phyloP scores from a whole-genome alignment of 2,113 vertebrate genomes.

The Etia nguti region DNA sequence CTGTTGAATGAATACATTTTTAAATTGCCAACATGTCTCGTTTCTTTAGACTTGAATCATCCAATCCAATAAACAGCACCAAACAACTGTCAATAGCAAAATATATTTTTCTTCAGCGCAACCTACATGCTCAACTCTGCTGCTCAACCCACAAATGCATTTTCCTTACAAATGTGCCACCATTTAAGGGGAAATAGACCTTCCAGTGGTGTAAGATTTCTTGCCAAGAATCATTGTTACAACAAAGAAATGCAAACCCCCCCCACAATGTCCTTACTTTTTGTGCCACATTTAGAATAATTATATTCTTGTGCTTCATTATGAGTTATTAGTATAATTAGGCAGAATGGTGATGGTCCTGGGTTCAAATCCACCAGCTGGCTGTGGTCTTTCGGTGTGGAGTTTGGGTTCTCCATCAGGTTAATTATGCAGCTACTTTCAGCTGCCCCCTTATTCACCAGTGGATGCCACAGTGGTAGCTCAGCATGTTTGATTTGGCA shows the following conservation, averaged over 20 bases:
- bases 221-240: not conserved
- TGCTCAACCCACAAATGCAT: not conserved
- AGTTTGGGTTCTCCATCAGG: not conserved
- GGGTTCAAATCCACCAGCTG: not conserved
- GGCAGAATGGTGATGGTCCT: not conserved
- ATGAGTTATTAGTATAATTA: not conserved
- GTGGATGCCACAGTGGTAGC: not conserved
- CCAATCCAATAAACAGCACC: not conserved
- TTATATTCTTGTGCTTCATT: not conserved
- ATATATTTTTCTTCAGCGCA: not conserved
- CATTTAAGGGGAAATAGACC: not conserved
- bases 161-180: not conserved
- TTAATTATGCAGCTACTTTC: not conserved
- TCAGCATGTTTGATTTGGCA: not conserved
- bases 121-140: not conserved
- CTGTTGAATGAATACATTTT: not conserved
- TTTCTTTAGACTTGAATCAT: not conserved
- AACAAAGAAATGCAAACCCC: not conserved
- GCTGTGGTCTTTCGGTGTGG: not conserved
- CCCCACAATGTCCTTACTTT: not conserved
- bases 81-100: not conserved
- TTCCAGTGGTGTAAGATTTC: not conserved
- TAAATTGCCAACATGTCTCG: not conserved
- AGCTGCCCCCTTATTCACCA: not conserved
- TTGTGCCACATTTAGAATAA: not conserved